phyloP scores from a whole-genome alignment of 2,113 vertebrate genomes.

The Cinclus mexicanus region DNA sequence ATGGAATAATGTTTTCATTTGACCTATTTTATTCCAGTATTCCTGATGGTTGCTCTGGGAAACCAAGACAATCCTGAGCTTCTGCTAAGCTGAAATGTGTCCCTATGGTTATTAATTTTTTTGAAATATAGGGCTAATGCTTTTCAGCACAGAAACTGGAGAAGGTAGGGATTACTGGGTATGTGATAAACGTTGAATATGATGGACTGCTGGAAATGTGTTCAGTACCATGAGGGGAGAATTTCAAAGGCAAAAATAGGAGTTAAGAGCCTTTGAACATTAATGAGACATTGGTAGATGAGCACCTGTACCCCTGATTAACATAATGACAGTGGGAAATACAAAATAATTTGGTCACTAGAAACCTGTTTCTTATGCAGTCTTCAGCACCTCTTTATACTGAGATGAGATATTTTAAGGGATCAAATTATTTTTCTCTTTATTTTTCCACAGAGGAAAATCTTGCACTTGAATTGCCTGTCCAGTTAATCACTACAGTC shows the following conservation, averaged over 20 bases:
- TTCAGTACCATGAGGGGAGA: neutral
- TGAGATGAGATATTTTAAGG: neutral
- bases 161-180: neutral
- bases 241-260: slow-evolving; percentile 20
- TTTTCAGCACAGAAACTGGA: neutral
- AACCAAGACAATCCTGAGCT: slow-evolving; percentile 39
- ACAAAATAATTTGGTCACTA: neutral
- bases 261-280: neutral
- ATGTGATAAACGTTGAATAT: neutral
- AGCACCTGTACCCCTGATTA: neutral
- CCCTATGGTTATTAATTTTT: slow-evolving; percentile 6
- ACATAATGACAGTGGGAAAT: neutral
- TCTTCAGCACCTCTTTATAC: neutral
- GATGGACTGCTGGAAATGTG: neutral
- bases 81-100: slow-evolving; percentile 35
- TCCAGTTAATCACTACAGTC: neutral
- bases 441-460: neutral
- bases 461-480: neutral
- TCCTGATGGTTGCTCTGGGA: neutral
- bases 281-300: neutral
- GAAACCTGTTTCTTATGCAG: neutral
- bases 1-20: slow-evolving; percentile 7
- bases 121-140: neutral
- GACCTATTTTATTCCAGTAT: slow-evolving; percentile 49
- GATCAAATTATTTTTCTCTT: neutral